phyloP scores from a whole-genome alignment of 2,888 invertebrate genomes.

The Omphaloscelis lunosa region DNA sequence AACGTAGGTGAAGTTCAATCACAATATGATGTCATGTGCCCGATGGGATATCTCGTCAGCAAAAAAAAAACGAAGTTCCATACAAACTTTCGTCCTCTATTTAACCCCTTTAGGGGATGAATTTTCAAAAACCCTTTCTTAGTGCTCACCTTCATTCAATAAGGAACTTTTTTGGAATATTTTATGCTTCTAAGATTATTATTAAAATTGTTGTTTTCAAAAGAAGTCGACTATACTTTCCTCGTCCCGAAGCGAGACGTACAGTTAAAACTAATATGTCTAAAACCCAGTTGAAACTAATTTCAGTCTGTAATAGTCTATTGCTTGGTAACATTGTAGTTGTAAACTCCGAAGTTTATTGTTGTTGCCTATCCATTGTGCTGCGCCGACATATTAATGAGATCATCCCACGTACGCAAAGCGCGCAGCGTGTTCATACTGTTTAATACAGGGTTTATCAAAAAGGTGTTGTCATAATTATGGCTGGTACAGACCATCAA shows the following conservation, averaged over 20 bases:
- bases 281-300: conserved; percentile 13
- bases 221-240: background rate
- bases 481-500: background rate
- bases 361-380: background rate
- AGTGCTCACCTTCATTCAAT: no score
- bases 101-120: no score
- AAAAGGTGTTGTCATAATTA: background rate
- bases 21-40: no score
- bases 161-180: no score
- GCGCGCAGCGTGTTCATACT: no score
- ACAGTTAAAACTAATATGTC: conserved; percentile 17
- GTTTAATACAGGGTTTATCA: background rate
- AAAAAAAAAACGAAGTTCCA: no score
- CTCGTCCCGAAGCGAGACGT: background rate
- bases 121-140: no score
- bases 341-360: conserved; percentile 33
- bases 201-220: no score
- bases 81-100: no score
- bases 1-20: no score
- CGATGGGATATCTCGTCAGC: no score
- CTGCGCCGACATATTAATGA: conserved; percentile 30
- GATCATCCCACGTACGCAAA: conserved; percentile 7
- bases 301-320: conserved; percentile 7
- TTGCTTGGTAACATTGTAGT: background rate
- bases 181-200: no score